Evolutionary conservation across 2,888 invertebrate genomes (phyloP), one percentile per base, ranked within the genome.

Genomic region (Opisthograptis luteolata): DNA sequence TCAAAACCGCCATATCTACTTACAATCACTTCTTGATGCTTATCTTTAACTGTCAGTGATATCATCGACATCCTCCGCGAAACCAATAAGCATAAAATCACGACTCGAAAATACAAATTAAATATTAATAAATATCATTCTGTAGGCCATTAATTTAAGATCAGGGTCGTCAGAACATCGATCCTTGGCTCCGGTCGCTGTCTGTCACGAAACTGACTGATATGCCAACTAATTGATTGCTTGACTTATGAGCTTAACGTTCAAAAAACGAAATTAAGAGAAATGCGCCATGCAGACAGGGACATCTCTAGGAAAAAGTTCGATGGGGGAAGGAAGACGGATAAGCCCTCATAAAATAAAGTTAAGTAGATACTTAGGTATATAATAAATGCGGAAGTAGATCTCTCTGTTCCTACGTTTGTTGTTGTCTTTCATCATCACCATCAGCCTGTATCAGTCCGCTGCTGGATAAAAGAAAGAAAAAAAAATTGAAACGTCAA

Each of bases 221-320:
- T 78, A 66, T 52, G 55, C 66, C 56, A 67, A 61, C 81, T 84
- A 86, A 87, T 87, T 86, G 86, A 87, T 84, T 77, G 68, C 67
- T 71, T 86, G 82, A 84, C 81, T 81, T 79, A 86, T 83, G 84
- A 81, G 76, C 67, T 80, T 67, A 66, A 58, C 60, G 68, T 60
- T 56, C 61, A 66, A 72, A 74, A 70, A 73, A 60, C 44, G 45
- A 36, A 64, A 60, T 61, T 58, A 61, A 62, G 58, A 58, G 52
- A 55, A 64, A 60, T 42, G 45, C 42, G 34, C 43, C 47, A 25
- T 41, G 40, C 2, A 40, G n/a, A 24, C 44, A 51, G 50, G 9
- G 40, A 0, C 6, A 40, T 5, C 30, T 14, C 2, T 4, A 40
- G 35, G 39, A 15, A 14, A 12, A 12, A 17, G 5, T 1, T 19